Conservation (phyloP, 2,113 vertebrate genomes). For the Eupsittula cactorum region DNA sequence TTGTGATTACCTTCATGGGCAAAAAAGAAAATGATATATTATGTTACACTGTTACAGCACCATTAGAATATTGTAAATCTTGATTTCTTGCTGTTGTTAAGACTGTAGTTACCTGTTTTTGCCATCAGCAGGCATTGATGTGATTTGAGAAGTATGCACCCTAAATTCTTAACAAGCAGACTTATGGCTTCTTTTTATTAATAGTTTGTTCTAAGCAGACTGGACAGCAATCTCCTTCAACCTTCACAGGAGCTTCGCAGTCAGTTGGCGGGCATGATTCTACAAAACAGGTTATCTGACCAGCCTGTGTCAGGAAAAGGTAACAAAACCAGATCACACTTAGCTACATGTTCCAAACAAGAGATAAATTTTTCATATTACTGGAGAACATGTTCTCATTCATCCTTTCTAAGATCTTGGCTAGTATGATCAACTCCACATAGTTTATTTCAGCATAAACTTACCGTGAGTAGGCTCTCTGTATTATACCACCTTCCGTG, state of each 20-base stretch:
- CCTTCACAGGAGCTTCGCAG: slow-evolving; percentile 80
- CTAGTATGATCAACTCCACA: neutral
- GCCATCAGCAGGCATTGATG: slow-evolving; percentile 49
- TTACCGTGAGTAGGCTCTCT: neutral
- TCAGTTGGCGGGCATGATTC: slow-evolving; percentile 80
- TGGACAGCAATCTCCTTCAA: slow-evolving; percentile 87
- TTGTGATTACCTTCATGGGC: slow-evolving; percentile 52
- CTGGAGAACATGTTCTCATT: neutral
- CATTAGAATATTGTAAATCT: slow-evolving; percentile 46
- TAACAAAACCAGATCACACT: neutral
- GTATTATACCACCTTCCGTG: neutral
- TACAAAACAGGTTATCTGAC: slow-evolving; percentile 93
- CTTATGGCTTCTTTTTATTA: slow-evolving; percentile 60
- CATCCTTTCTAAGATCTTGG: neutral
- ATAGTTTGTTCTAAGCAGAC: slow-evolving; percentile 72
- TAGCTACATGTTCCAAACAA: neutral
- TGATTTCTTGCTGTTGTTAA: slow-evolving; percentile 5
- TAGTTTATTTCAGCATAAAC: neutral
- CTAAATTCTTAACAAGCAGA: neutral
- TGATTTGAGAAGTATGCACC: slow-evolving; percentile 6
- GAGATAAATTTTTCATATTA: neutral
- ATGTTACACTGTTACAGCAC: slow-evolving; percentile 22
- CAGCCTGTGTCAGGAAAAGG: slow-evolving; percentile 72
- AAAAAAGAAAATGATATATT: slow-evolving; percentile 43
- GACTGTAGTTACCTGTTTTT: slow-evolving; percentile 22